Evolutionary conservation across 2,888 invertebrate genomes (phyloP).

Genomic region (Leucophenga maculata): DNA sequence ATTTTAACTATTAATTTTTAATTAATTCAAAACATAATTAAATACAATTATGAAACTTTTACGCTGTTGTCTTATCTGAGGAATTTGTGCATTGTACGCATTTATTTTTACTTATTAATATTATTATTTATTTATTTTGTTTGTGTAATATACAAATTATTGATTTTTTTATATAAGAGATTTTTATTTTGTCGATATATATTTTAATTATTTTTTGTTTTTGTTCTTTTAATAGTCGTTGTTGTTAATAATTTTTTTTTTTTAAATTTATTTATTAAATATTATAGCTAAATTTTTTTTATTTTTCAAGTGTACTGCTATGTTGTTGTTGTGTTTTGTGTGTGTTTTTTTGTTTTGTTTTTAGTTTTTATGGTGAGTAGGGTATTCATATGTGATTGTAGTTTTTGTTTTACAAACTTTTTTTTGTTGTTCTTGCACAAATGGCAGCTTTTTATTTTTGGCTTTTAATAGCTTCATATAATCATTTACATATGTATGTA

Average conservation of each 20-base stretch:
- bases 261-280: conserved; percentile 21
- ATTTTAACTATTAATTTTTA: not conserved
- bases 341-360: conserved; percentile 18
- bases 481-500: conserved; percentile 5
- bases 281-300: conserved; percentile 24
- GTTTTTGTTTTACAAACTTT: conserved; percentile 26
- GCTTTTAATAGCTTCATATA: conserved; percentile 31
- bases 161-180: conserved; percentile 31
- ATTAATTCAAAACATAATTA: not conserved
- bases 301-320: not conserved
- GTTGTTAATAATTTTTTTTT: conserved; percentile 47
- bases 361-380: conserved; percentile 22
- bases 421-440: conserved; percentile 14
- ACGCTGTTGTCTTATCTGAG: conserved; percentile 1
- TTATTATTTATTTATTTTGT: conserved; percentile 12
- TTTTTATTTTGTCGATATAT: conserved; percentile 16
- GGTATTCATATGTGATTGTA: conserved; percentile 38
- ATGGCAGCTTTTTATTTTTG: conserved; percentile 27
- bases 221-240: conserved; percentile 60
- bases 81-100: conserved; percentile 24
- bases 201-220: conserved; percentile 64
- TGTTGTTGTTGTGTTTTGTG: conserved; percentile 20
- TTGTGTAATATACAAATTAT: conserved; percentile 56
- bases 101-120: conserved; percentile 10
- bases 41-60: not conserved